Percentiles rank a stretch among this genome's conserved stretches.
phyloP scores from a whole-genome alignment of 2,113 vertebrate species.

The Calidris pygmaea region DNA sequence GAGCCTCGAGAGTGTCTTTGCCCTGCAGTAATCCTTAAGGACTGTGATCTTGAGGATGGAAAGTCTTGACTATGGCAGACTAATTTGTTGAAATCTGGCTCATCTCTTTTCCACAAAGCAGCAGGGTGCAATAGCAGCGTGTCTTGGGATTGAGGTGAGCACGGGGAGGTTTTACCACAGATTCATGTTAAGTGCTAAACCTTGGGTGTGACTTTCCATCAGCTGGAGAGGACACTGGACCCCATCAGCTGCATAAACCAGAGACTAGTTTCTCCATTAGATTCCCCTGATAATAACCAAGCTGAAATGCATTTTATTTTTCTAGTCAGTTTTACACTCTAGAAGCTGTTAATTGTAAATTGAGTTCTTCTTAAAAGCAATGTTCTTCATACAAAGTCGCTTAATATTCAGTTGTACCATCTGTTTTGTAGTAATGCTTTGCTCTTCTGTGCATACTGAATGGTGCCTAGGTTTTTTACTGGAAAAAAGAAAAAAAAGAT shows the following conservation, averaged over 20 bases:
- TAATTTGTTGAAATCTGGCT: not conserved
- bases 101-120: not conserved
- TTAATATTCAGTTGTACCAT: not conserved
- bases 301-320: not conserved
- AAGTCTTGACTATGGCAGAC: not conserved
- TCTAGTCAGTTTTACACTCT: not conserved
- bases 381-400: not conserved
- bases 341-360: slow-evolving; percentile 10
- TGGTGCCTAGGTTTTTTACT: not conserved
- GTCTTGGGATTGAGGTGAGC: not conserved
- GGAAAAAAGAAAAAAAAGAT: not conserved
- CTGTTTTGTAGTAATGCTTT: not conserved
- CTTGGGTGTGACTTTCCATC: not conserved
- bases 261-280: not conserved
- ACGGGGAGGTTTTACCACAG: not conserved
- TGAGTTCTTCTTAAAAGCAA: not conserved
- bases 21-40: not conserved
- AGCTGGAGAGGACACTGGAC: not conserved
- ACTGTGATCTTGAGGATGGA: not conserved
- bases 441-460: not conserved
- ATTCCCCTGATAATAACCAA: not conserved
- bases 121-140: not conserved
- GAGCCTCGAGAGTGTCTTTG: not conserved
- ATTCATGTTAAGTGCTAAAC: not conserved
- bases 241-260: not conserved